Evolutionary conservation across 2,888 invertebrate species (phyloP).

Genomic region (Nemoura dubitans): DNA sequence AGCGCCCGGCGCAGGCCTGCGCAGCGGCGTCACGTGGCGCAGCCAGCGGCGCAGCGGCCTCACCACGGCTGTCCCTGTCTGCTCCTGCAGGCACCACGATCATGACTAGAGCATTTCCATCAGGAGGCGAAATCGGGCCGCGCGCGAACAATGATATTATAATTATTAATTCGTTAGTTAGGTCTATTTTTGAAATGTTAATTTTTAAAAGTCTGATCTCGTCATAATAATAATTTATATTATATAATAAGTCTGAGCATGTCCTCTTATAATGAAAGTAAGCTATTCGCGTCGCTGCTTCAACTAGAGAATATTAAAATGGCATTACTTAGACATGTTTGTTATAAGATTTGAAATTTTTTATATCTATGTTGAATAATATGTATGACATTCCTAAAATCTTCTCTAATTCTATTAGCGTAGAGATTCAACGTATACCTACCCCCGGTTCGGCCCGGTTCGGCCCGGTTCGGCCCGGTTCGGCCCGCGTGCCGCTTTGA

Average conservation of each 20-base stretch:
- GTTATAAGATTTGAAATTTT: slow-evolving; percentile 67
- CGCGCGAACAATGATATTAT: neutral
- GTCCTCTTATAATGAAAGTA: slow-evolving; percentile 37
- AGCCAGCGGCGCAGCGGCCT: neutral
- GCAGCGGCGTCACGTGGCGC: neutral
- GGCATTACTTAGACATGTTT: slow-evolving; percentile 67
- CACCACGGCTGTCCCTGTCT: neutral
- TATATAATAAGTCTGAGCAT: slow-evolving; percentile 48
- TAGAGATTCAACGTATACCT: slow-evolving; percentile 1
- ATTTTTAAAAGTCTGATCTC: slow-evolving; percentile 49
- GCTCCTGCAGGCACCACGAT: neutral
- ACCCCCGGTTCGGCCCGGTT: slow-evolving; percentile 7
- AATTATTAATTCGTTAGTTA: slow-evolving; percentile 44
- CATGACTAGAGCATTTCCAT: slow-evolving; percentile 50
- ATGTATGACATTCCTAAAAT: slow-evolving; percentile 64
- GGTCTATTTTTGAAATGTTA: slow-evolving; percentile 50
- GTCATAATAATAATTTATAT: slow-evolving; percentile 35
- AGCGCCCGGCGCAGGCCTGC: neutral
- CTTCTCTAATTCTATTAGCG: slow-evolving; percentile 48
- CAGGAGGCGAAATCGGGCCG: slow-evolving; percentile 37
- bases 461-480: no score
- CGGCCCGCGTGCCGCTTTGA: no score
- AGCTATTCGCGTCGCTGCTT: slow-evolving; percentile 36
- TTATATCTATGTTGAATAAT: slow-evolving; percentile 65
- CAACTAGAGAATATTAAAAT: slow-evolving; percentile 55